Evolutionary conservation across 2,888 invertebrate genomes (phyloP), one percentile per base, ranked within the genome.

Genomic region (Physocephala rufipes): DNA sequence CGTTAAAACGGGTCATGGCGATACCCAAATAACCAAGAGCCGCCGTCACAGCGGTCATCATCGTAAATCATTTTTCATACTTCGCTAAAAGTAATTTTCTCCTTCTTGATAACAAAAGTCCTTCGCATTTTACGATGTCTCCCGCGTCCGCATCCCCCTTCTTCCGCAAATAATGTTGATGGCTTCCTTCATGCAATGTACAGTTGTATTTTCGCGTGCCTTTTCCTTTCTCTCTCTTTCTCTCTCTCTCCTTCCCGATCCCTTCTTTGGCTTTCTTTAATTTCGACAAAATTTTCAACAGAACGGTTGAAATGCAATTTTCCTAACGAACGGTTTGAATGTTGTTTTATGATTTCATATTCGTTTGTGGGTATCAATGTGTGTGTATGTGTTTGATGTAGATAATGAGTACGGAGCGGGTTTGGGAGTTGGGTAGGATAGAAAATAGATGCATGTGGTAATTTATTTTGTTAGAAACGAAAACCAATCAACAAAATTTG

Each of bases 51-150:
- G 58, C 58, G 71, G 71, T 68, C 71, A 71, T 71, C 71, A 71
- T 71, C 67, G 68, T 71, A 71, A 71, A 71, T 71, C 71, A 71
- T 71, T 71, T 71, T 71, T 71, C 71, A 68, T 65, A 68, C 64
- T 71, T 71, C 64, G 58, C 65, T 36, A 49, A 64, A 71, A 71
- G 71, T 68, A 71, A 71, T 71, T 71, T 71, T 67, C 67, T 36
- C 70, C 21, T 62, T 49, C 59, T 28, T 24, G 9, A 53, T 26
- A 24, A 51, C 62, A 43, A 15, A 16, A 53, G 36, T 62, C 21
- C 43, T 3, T 13, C 5, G 19, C 21, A 19, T n/a, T 62, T 43
- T 30, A 30, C 19, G 36, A 36, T 9, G 36, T 9, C 9, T 9
- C 36, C 4, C 36, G 36, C 36, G 21, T 55, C 55, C 55, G 24